These are phyloP conservation scores for Heliconius nattereri DNA, from an alignment of 1,140 invertebrate species.

Conservation along the genomic window DNA sequence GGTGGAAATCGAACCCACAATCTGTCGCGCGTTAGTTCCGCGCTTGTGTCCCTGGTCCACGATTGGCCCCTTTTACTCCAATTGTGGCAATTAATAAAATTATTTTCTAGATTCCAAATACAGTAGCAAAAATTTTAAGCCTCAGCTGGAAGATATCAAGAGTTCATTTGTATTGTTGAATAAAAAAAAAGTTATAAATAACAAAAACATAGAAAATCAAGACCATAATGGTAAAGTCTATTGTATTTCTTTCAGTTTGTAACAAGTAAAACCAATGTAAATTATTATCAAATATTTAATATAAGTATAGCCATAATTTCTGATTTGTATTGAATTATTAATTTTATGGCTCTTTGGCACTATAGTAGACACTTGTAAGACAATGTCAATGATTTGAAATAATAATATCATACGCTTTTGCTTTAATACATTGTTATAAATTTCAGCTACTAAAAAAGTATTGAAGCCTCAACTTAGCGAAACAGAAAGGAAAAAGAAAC, in stretches of 20 bases:
- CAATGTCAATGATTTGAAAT: too few relatives aligned
- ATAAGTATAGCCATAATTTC: too few relatives aligned
- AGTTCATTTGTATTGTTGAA: slow-evolving; percentile 64
- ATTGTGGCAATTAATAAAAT: neutral
- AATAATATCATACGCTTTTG: neutral
- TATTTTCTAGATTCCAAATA: slow-evolving; percentile 48
- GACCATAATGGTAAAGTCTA: slow-evolving; percentile 33
- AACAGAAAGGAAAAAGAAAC: slow-evolving; percentile 46
- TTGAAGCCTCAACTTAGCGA: slow-evolving; percentile 44
- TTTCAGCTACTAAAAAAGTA: slow-evolving; percentile 4
- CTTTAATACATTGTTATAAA: neutral
- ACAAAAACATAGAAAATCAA: slow-evolving; percentile 24
- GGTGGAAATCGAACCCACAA: too few relatives aligned
- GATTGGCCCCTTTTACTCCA: too few relatives aligned
- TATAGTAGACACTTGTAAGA: too few relatives aligned
- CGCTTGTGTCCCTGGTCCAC: too few relatives aligned
- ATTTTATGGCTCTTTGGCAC: too few relatives aligned
- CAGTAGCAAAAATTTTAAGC: slow-evolving; percentile 57
- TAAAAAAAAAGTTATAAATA: slow-evolving; percentile 39
- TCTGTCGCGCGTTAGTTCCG: too few relatives aligned
- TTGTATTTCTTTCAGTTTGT: neutral
- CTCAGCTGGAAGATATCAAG: slow-evolving; percentile 67
- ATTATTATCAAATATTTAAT: too few relatives aligned
- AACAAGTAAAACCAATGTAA: too few relatives aligned
- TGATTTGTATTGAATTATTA: too few relatives aligned